Conservation (phyloP, 2,888 invertebrate genomes). For the Sipha maydis region DNA sequence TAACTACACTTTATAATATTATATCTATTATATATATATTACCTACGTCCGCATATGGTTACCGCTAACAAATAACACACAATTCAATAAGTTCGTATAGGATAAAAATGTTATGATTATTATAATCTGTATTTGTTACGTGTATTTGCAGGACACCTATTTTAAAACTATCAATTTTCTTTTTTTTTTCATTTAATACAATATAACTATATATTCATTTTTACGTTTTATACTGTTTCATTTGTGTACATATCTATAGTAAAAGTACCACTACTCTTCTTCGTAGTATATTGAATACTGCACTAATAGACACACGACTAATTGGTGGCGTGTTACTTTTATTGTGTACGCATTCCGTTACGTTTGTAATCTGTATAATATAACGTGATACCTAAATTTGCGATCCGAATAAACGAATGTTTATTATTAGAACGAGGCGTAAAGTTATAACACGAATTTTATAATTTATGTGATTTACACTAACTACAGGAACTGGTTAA, state of each 20-base stretch:
- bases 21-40: too few species aligned
- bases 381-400: neutral
- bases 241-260: neutral
- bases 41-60: neutral
- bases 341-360: conserved; percentile 49
- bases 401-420: conserved; percentile 25
- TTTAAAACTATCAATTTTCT: neutral
- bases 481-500: conserved; percentile 33
- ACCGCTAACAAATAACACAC: neutral
- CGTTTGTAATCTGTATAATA: conserved; percentile 45
- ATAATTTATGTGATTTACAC: conserved; percentile 57
- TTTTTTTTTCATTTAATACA: neutral
- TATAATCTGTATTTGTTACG: neutral
- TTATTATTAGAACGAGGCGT: conserved; percentile 31
- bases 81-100: neutral
- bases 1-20: too few species aligned
- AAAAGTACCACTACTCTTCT: neutral
- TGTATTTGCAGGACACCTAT: neutral
- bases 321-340: conserved; percentile 60
- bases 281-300: conserved; percentile 22
- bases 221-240: neutral
- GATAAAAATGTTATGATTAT: neutral
- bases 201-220: neutral
- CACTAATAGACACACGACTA: conserved; percentile 42
- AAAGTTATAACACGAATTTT: conserved; percentile 33